Evolutionary conservation across 2,113 vertebrate species (phyloP), one percentile per base, ranked within the genome.

Genomic region (Engystomops pustulosus): DNA sequence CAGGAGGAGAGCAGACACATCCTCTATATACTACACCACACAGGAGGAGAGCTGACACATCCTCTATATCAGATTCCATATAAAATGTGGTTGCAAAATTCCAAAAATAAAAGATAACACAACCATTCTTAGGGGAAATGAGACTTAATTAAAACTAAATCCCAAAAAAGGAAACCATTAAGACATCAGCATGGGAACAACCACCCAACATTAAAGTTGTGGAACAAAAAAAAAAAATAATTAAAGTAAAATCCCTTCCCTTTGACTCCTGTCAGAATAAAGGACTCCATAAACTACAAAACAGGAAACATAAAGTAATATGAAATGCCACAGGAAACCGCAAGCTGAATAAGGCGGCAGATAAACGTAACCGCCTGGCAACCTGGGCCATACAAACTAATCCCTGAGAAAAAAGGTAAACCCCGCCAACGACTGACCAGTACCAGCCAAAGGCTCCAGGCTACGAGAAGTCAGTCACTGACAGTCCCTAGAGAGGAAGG

Each of bases 131-230:
- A n/a, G n/a, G n/a, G 32, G 67, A 69, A 38, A 34, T 41, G 11
- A 8, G n/a, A n/a, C n/a, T n/a, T n/a, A n/a, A 20, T 6, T 68
- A 36, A 68, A 17, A 14, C 1, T 7, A 69, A 69, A n/a, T n/a
- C n/a, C 67, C 68, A 70, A 36, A 70, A 41, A 44, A 41, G 36
- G 68, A 41, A 70, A 44, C 36, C 20, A 38, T 11, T 70, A 70
- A 44, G 34, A 69, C 2, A 41, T 9, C 67, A 5, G 27, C 36
- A 18, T 3, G 32, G 32, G 15, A 36, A 34, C 32, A 67, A 20
- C 2, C 1, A 36, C 62, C 2, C 2, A 7, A 67, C 30, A 34
- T 18, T 36, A 67, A 67, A 36, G 32, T 14, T 5, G 15, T 60
- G 27, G 27, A 62, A 62, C 30, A 62, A 62, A 30, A 34, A 0